Conservation (phyloP, 1,140 invertebrate species). For the Hormaphis cornu region DNA sequence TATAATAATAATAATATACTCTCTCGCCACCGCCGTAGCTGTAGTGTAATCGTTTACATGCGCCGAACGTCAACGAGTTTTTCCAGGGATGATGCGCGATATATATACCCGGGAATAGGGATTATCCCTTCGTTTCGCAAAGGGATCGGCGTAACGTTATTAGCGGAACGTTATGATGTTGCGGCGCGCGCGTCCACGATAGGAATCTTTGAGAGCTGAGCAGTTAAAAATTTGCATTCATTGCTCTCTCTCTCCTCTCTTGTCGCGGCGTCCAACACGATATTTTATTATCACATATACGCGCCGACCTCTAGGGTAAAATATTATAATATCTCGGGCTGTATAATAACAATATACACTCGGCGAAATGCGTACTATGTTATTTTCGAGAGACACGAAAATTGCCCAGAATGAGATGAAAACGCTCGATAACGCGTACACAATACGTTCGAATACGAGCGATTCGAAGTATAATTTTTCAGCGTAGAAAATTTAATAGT, state of each 20-base stretch:
- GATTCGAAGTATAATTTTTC: too few relatives aligned
- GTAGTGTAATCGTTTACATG: constrained; percentile 22
- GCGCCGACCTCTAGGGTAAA: neutral
- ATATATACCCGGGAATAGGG: too few relatives aligned
- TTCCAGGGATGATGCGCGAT: neutral
- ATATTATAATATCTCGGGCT: too few relatives aligned
- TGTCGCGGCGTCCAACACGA: too few relatives aligned
- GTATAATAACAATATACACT: too few relatives aligned
- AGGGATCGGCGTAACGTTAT: neutral
- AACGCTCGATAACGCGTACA: neutral
- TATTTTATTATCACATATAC: neutral
- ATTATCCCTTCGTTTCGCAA: too few relatives aligned
- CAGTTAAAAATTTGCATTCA: constrained; percentile 19
- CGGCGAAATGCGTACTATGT: neutral
- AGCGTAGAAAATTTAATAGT: too few relatives aligned
- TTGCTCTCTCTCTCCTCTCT: neutral
- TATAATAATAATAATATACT: neutral
- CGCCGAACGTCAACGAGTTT: constrained; percentile 10
- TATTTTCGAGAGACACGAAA: neutral
- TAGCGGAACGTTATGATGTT: neutral
- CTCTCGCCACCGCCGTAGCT: too few relatives aligned
- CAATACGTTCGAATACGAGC: neutral
- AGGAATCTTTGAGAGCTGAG: constrained; percentile 6
- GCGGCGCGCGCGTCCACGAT: neutral
- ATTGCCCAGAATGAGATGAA: neutral